phyloP scores from a whole-genome alignment of 1,140 invertebrate species.

The Heliconius hermathena region DNA sequence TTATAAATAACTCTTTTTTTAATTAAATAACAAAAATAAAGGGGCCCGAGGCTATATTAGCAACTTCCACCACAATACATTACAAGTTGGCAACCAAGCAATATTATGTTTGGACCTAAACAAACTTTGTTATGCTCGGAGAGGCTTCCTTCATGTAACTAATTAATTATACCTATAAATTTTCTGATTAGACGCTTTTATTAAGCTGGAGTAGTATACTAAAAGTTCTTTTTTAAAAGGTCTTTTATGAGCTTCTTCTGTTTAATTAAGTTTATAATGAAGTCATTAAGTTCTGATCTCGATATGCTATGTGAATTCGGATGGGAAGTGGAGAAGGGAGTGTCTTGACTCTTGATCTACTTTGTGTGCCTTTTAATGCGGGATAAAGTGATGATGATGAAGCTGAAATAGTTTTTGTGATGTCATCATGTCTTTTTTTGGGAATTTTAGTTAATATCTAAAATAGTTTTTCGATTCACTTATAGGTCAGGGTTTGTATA shows the following conservation, averaged over 20 bases:
- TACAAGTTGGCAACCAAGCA: slow-evolving; percentile 12
- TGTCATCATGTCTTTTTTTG: too few species aligned
- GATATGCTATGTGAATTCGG: too few species aligned
- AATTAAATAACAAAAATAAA: slow-evolving; percentile 13
- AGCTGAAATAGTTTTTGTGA: too few species aligned
- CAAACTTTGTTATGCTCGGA: slow-evolving; percentile 30
- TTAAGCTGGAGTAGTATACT: background rate
- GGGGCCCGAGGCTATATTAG: background rate
- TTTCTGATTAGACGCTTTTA: slow-evolving; percentile 19
- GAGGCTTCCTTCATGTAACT: slow-evolving; percentile 15
- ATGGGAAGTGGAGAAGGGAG: too few species aligned
- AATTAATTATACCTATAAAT: slow-evolving; percentile 28
- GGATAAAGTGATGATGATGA: too few species aligned
- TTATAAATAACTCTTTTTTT: background rate
- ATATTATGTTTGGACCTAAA: slow-evolving; percentile 26
- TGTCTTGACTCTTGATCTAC: too few species aligned
- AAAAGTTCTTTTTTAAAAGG: slow-evolving; percentile 1
- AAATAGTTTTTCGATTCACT: too few species aligned
- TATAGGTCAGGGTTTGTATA: too few species aligned
- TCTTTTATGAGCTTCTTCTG: background rate
- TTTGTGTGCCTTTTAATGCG: too few species aligned
- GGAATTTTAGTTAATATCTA: too few species aligned
- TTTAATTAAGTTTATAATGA: background rate
- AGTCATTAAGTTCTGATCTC: background rate
- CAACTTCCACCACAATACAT: slow-evolving; percentile 9